phyloP scores from a whole-genome alignment of 2,888 invertebrate species.

The Kryphioiulus occultus region DNA sequence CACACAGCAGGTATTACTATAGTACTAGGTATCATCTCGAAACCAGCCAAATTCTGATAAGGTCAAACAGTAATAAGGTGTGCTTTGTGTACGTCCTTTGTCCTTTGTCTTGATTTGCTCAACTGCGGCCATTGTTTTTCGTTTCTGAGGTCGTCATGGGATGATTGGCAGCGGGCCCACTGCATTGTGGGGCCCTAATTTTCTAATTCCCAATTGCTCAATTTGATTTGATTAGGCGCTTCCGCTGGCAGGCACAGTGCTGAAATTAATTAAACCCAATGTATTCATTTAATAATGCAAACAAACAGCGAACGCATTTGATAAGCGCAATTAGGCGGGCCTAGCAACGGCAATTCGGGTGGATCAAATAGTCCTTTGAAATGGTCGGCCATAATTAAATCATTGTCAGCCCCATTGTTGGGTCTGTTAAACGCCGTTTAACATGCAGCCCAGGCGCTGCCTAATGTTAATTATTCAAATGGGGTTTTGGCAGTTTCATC shows the following conservation, averaged over 20 bases:
- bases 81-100: background rate
- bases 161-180: no score
- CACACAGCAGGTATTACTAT: background rate
- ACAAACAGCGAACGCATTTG: background rate
- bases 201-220: constrained; percentile 8
- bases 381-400: background rate
- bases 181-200: background rate
- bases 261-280: background rate
- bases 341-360: background rate
- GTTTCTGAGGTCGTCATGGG: background rate
- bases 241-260: background rate
- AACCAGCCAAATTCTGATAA: background rate
- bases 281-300: background rate
- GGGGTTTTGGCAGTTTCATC: background rate
- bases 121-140: background rate
- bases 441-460: background rate
- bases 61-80: no score
- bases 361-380: background rate
- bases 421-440: background rate
- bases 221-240: background rate
- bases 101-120: background rate
- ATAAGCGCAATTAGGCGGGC: background rate
- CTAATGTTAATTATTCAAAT: background rate
- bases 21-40: background rate
- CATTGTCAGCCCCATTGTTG: background rate